phyloP scores from a whole-genome alignment of 2,113 vertebrate species.

The Trematomus loennbergii region DNA sequence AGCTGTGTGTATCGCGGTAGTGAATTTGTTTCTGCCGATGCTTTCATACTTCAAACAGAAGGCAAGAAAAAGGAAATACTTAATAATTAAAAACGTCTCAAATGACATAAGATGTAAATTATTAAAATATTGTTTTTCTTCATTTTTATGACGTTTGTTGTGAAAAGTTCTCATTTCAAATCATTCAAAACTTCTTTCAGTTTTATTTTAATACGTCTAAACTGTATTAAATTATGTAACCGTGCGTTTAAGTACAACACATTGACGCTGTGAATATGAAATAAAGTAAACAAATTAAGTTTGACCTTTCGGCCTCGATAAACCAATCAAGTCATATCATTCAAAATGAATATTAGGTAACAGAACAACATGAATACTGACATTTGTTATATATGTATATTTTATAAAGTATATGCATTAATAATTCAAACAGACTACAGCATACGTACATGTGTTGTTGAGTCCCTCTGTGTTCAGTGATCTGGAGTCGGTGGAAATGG shows the following conservation, averaged over 20 bases:
- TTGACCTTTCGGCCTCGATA: neutral
- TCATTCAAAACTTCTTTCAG: neutral
- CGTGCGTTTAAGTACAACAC: neutral
- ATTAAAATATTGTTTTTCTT: neutral
- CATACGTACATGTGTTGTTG: slow-evolving; percentile 55
- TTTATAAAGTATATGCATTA: neutral
- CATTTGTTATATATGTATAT: neutral
- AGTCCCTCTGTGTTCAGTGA: slow-evolving; percentile 31
- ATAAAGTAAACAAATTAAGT: neutral
- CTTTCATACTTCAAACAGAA: neutral
- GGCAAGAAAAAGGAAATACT: neutral
- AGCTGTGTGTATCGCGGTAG: neutral
- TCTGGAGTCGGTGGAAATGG: slow-evolving; percentile 52
- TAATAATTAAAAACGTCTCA: too few species aligned
- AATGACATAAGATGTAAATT: neutral
- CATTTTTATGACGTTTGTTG: neutral
- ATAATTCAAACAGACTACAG: neutral
- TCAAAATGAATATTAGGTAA: neutral
- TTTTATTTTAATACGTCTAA: neutral
- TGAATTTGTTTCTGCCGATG: neutral
- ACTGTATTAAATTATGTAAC: neutral
- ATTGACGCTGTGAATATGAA: neutral
- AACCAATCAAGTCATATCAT: neutral
- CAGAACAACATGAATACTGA: neutral
- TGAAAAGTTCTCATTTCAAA: neutral